Conservation (phyloP, 2,113 vertebrate species). For the Speoplatyrhinus poulsoni region DNA sequence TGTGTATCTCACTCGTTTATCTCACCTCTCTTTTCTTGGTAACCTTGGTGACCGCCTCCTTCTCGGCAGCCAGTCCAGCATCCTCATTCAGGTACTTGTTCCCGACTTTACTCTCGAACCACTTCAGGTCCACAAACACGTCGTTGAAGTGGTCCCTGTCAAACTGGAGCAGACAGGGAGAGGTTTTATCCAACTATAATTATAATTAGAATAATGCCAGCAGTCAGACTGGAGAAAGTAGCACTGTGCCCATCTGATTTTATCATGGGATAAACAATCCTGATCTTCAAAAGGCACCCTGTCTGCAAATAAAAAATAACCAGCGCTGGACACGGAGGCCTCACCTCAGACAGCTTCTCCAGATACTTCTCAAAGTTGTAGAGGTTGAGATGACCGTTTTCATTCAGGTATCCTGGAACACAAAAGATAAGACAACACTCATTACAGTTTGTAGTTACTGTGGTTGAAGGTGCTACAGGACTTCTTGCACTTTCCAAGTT, state of each 20-base stretch:
- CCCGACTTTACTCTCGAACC: slow-evolving; percentile 99
- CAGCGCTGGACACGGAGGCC: slow-evolving; percentile 30
- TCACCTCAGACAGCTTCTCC: slow-evolving; percentile 91
- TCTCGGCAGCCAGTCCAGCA: slow-evolving; percentile 90
- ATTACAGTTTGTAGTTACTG: background rate
- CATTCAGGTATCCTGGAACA: slow-evolving; percentile 92
- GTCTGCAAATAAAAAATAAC: background rate
- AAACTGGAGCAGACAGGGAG: slow-evolving; percentile 75
- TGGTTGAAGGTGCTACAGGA: too few relatives aligned
- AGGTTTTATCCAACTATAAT: background rate
- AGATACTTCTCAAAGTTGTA: slow-evolving; percentile 94
- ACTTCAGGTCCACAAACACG: slow-evolving; percentile 97
- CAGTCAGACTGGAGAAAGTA: too few relatives aligned
- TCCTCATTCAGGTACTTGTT: slow-evolving; percentile 98
- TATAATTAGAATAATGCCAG: background rate
- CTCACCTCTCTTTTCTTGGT: slow-evolving; percentile 80
- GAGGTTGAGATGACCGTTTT: slow-evolving; percentile 93
- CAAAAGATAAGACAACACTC: too few relatives aligned
- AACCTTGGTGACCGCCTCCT: slow-evolving; percentile 82
- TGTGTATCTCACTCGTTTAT: slow-evolving; percentile 13
- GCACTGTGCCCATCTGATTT: too few relatives aligned
- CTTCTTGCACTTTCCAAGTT: too few relatives aligned
- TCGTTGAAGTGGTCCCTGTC: slow-evolving; percentile 97
- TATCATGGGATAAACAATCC: too few relatives aligned
- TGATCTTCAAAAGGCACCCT: too few relatives aligned